Evolutionary conservation across 2,888 invertebrate genomes (phyloP).

Genomic region (Apodemia zela): DNA sequence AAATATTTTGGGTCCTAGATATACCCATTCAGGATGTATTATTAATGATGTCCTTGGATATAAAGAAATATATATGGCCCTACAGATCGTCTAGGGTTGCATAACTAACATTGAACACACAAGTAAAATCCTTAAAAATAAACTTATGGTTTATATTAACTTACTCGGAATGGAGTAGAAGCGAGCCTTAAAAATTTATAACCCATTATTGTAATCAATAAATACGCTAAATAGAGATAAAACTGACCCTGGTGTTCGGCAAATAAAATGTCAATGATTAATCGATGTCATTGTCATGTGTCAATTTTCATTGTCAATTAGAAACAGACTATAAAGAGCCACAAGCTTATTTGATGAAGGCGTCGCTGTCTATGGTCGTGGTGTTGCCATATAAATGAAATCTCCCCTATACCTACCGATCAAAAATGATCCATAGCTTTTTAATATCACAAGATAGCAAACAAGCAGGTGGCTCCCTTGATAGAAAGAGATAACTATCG

Average conservation of each 20-base stretch:
- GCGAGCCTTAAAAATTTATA: slow-evolving; percentile 68
- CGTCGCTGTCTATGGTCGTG: too few species aligned
- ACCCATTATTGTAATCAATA: slow-evolving; percentile 48
- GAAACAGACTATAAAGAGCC: not conserved
- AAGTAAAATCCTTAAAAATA: slow-evolving; percentile 11
- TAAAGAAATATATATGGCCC: slow-evolving; percentile 17
- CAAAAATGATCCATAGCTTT: too few species aligned
- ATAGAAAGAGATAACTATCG: too few species aligned
- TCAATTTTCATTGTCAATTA: not conserved
- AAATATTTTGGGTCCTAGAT: not conserved
- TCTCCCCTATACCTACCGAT: too few species aligned
- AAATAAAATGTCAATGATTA: slow-evolving; percentile 16
- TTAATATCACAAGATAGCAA: too few species aligned
- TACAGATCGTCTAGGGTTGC: slow-evolving; percentile 26
- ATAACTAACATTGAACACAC: slow-evolving; percentile 27
- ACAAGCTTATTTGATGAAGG: too few species aligned
- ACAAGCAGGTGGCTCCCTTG: too few species aligned
- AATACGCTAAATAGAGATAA: slow-evolving; percentile 35
- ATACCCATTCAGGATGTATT: not conserved
- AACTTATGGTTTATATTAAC: slow-evolving; percentile 33
- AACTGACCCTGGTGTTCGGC: slow-evolving; percentile 50
- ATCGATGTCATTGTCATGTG: slow-evolving; percentile 11
- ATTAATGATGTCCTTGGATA: not conserved
- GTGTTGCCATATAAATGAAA: too few species aligned
- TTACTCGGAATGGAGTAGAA: slow-evolving; percentile 64